A percentile compares a stretch with the other conserved stretches of the same genome.
phyloP scores from a whole-genome alignment of 2,888 invertebrate genomes.

The Cantharis flavilabris region DNA sequence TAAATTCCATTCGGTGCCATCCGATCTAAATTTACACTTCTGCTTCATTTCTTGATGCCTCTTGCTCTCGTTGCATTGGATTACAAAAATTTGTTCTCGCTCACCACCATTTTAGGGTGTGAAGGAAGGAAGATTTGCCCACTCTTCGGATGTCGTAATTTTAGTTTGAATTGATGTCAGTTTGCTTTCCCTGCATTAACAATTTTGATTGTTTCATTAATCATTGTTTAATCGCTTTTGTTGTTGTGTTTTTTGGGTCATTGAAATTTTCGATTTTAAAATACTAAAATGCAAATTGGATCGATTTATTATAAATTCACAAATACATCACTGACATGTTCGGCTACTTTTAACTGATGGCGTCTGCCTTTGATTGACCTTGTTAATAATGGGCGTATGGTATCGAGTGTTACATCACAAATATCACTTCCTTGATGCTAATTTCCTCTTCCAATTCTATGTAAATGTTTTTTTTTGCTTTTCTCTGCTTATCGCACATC shows the following conservation, averaged over 20 bases:
- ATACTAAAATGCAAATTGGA: neutral
- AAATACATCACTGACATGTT: neutral
- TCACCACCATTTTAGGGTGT: neutral
- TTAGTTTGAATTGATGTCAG: neutral
- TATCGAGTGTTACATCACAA: slow-evolving; percentile 7
- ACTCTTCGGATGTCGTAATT: neutral
- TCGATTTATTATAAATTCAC: neutral
- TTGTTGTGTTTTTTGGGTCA: neutral
- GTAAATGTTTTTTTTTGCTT: neutral
- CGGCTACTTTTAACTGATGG: neutral
- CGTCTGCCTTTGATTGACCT: slow-evolving; percentile 4
- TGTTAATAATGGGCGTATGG: slow-evolving; percentile 3
- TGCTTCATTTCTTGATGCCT: neutral
- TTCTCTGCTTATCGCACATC: neutral
- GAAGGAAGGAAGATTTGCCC: neutral
- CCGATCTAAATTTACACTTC: neutral
- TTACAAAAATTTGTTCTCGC: neutral
- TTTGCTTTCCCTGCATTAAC: neutral
- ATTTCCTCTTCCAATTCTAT: neutral
- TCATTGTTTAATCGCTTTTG: neutral
- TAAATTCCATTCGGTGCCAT: neutral
- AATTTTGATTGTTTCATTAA: neutral
- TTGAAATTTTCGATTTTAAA: neutral
- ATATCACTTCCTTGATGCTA: neutral
- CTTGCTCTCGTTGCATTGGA: neutral